Conservation (phyloP, 2,113 vertebrate species). For the Leptobrachium ailaonicum region DNA sequence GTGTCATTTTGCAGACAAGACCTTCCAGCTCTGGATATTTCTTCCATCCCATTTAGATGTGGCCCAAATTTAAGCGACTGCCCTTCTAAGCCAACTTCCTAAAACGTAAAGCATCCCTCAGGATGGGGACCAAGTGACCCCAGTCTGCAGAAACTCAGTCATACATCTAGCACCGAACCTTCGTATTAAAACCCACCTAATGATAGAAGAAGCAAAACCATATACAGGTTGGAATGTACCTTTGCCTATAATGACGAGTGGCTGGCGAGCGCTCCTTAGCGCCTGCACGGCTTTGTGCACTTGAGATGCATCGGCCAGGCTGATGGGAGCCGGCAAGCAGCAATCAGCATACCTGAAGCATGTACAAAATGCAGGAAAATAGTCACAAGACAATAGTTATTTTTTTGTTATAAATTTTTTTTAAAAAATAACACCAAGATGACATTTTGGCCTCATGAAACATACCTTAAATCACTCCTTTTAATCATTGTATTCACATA, state of each 20-base stretch:
- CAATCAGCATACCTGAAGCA: conserved; percentile 72
- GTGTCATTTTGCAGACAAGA: no score
- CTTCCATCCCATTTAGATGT: no score
- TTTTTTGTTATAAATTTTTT: no score
- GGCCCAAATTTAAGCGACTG: no score
- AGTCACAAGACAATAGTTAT: no score
- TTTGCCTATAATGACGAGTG: conserved; percentile 92
- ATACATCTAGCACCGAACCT: neutral
- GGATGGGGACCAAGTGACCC: neutral
- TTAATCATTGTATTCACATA: conserved; percentile 83
- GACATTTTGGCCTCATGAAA: conserved; percentile 21
- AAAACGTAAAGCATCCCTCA: no score
- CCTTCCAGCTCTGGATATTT: no score
- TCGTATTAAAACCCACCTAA: neutral
- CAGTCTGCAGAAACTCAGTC: neutral
- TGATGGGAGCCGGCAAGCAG: conserved; percentile 78
- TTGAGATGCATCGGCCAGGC: conserved; percentile 69
- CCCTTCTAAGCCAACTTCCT: no score
- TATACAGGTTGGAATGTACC: conserved; percentile 64
- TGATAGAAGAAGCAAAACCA: neutral
- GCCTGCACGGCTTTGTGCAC: conserved; percentile 68
- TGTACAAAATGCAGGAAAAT: no score
- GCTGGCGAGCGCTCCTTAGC: conserved; percentile 74
- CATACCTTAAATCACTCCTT: conserved; percentile 77
- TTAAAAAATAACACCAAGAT: no score